phyloP scores from a whole-genome alignment of 1,140 invertebrate species.

The Drosophila virilis region DNA sequence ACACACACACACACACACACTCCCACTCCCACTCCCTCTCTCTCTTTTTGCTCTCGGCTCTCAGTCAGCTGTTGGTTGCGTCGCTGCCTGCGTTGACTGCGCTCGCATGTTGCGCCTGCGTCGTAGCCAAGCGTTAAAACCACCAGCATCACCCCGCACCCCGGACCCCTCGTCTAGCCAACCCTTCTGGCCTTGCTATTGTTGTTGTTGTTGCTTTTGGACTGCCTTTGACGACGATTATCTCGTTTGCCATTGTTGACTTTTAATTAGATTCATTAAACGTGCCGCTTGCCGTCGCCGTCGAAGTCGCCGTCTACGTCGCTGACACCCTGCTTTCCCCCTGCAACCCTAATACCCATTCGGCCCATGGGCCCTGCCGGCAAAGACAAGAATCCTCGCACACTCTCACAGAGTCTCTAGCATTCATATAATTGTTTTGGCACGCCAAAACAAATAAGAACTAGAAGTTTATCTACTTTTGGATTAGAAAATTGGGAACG shows the following conservation, averaged over 20 bases:
- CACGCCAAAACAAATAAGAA: background rate
- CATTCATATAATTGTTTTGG: background rate
- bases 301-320: conserved; percentile 24
- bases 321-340: conserved; percentile 9
- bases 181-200: conserved; percentile 13
- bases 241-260: conserved; percentile 83
- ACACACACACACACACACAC: conserved; percentile 32
- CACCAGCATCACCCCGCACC: conserved; percentile 1
- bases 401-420: no score
- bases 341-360: background rate
- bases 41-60: conserved; percentile 18
- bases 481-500: background rate
- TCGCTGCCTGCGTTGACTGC: conserved; percentile 29
- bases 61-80: conserved; percentile 66
- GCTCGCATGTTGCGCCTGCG: conserved; percentile 76
- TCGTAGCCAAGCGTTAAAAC: conserved; percentile 34
- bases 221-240: conserved; percentile 65
- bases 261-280: conserved; percentile 84
- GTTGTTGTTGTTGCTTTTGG: conserved; percentile 23
- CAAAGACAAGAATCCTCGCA: background rate
- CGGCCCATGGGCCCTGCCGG: background rate
- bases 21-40: conserved; percentile 24
- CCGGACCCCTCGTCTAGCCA: conserved; percentile 1
- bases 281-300: conserved; percentile 66
- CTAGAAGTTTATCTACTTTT: background rate